Evolutionary conservation across 2,888 invertebrate genomes (phyloP), one percentile per base, ranked within the genome.

Genomic region (Eupsilia transversa): DNA sequence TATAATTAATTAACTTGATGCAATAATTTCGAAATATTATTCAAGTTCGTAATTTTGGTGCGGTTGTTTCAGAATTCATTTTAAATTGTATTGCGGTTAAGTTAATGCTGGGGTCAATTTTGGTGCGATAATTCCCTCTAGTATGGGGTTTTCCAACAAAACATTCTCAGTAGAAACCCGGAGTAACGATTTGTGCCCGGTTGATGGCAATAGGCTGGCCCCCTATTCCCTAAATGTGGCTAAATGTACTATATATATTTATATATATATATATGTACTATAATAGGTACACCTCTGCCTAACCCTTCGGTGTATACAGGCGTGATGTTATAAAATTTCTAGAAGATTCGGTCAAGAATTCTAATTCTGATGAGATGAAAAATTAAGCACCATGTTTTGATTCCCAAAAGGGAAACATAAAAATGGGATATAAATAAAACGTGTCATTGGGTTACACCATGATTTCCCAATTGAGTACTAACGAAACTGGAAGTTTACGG

Each of bases 391-490:
- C 17, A n/a, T 5, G 1, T 17, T n/a, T n/a, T 65, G 6, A 52
- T 35, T 65, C 65, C 65, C 52, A 64, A 33, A 49, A 64, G 64
- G 23, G 1, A 23, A n/a, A 46, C 23, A 52, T 54, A 68, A 57
- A 82, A 74, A 49, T 60, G 43, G 57, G n/a, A 20, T 12, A 65
- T 52, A 74, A 71, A 80, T 61, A 68, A 57, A 54, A 49, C 57
- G 1, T 54, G 57, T 41, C 33, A 57, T 54, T 60, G 49, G n/a
- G 46, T 60, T 43, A 54, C 41, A 41, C 38, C 30, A 65, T 74
- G 76, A 82, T 83, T 81, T 81, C 83, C 81, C 82, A 79, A 83
- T 61, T 68, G 80, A 72, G 80, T 60, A 69, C 82, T 80, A 80
- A 80, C 72, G 20, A 14, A 61, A 71, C 56, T 27, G 27, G 64